Base-by-base conservation (phyloP, 2,113 vertebrate genomes). In the Lampris megalopsis region DNA sequence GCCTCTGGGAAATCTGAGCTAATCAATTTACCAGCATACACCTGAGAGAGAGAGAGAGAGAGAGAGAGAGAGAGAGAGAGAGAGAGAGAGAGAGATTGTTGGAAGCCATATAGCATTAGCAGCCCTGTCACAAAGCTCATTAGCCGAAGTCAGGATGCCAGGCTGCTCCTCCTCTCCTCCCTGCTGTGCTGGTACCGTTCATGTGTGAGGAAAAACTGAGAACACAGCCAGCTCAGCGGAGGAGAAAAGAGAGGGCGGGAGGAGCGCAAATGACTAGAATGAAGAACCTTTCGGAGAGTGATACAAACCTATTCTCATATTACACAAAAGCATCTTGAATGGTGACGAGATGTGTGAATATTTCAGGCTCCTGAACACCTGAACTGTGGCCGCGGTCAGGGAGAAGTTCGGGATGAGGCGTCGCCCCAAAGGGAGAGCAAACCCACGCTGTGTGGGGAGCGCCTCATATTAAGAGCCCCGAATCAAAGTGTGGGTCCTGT, bases 1-100 rank as follows among this genome's bases (percentile, higher is more conserved):
- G 40, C 59, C 78, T 79, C 73, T 65, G 73, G 79, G 59, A 48
- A 36, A 67, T 80, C 74, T 89, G 73, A 71, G 80, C 36, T 79
- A 45, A 84, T 63, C 72, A 63, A 70, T 63, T 1, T 37, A 73
- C 80, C 24, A 43, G 65, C 38, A 64, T 77, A 59, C 24, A 85
- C 70, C 84, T 88, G 37, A 64, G 57, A 84, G 41, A 75, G 6
- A 48, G 52, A 50, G 63, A 60, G 9, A 5, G 35, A n/a, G 10
- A 36, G 13, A 6, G 61, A 45, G 11, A 38, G 36, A 56, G 4
- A 10, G 57, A 43, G 48, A 11, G 40, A 10, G 52, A 38, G 45
- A 35, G 49, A 69, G 43, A 43, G 50, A 69, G 63, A 40, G 8
- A 11, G 57, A 68, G 48, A 48, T 5, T 43, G 60, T 85, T 83